phyloP scores from a whole-genome alignment of 2,888 invertebrate genomes.

The Dynastes grantii region DNA sequence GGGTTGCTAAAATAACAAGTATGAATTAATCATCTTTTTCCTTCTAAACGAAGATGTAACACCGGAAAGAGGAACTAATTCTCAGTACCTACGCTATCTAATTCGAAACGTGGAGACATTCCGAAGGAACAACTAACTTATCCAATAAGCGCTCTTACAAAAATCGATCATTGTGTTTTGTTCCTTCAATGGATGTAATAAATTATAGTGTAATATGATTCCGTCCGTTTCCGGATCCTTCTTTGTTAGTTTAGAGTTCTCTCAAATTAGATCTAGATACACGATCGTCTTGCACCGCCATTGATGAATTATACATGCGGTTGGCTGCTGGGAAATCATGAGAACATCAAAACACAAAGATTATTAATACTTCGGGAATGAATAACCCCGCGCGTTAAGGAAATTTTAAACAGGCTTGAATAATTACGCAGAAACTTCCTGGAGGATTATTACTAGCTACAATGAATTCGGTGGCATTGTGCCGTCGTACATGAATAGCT shows the following conservation, averaged over 20 bases:
- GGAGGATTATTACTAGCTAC: slow-evolving; percentile 10
- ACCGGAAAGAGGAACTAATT: neutral
- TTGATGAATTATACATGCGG: slow-evolving; percentile 23
- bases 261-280: neutral
- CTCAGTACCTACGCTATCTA: neutral
- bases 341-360: slow-evolving; percentile 27
- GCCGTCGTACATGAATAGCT: neutral
- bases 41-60: too few relatives aligned
- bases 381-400: neutral
- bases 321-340: neutral
- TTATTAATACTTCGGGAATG: slow-evolving; percentile 25
- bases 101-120: neutral
- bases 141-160: neutral
- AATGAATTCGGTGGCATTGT: neutral
- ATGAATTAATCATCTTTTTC: too few relatives aligned
- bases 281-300: neutral
- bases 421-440: neutral
- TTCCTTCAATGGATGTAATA: neutral
- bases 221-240: neutral
- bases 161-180: neutral
- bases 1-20: too few relatives aligned
- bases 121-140: neutral
- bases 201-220: neutral
- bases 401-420: slow-evolving; percentile 13
- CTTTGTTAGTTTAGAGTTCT: slow-evolving; percentile 21